Conservation (phyloP, 2,888 invertebrate species). For the Operophtera brumata region DNA sequence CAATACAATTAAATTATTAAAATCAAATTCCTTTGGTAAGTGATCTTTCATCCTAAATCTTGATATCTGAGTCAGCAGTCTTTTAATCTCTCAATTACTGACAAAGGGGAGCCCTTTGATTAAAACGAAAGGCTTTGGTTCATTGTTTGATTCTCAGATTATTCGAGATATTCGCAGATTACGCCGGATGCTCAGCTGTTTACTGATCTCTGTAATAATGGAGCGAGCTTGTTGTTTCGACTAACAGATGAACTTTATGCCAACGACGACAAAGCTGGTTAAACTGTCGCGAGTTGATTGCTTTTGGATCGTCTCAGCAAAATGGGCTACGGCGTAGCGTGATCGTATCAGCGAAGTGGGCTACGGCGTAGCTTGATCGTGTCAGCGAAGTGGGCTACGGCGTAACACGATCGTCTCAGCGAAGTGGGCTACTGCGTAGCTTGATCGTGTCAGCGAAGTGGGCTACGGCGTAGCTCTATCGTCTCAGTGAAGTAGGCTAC, state of each 20-base stretch:
- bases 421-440: too few species aligned
- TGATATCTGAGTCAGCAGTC: constrained; percentile 11
- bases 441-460: too few species aligned
- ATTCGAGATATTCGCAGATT: constrained; percentile 11
- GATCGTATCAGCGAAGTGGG: too few species aligned
- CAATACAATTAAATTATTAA: neutral
- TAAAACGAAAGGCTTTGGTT: constrained; percentile 43
- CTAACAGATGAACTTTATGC: neutral
- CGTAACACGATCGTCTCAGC: too few species aligned
- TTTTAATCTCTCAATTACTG: constrained; percentile 44
- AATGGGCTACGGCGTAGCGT: too few species aligned
- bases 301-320: too few species aligned
- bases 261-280: too few species aligned
- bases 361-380: too few species aligned
- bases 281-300: too few species aligned
- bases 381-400: too few species aligned
- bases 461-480: too few species aligned
- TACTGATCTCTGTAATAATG: constrained; percentile 13
- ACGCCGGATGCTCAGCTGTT: constrained; percentile 4
- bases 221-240: constrained; percentile 8
- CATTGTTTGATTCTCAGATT: constrained; percentile 45
- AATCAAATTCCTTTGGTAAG: constrained; percentile 3
- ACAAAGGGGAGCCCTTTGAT: constrained; percentile 45
- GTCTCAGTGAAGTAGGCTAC: too few species aligned
- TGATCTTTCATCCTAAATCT: neutral